Conservation (phyloP, 2,113 vertebrate genomes). For the Tympanuchus pallidicinctus region DNA sequence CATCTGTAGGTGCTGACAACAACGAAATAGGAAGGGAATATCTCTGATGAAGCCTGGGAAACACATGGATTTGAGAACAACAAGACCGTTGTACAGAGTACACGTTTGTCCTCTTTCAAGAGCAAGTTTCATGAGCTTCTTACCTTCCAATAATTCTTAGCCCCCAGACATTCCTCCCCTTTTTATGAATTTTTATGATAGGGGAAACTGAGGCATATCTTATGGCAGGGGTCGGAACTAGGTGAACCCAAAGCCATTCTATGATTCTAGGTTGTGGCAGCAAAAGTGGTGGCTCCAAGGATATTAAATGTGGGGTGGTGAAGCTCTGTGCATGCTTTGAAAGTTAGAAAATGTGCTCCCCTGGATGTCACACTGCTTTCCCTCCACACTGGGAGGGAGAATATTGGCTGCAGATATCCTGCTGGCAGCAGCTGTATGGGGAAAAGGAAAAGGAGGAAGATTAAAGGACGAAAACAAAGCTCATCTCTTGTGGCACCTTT, state of each 20-base stretch:
- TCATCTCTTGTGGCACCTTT: background rate
- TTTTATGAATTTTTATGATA: accelerated
- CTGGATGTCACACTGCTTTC: background rate
- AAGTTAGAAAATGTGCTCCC: accelerated
- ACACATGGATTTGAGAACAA: accelerated
- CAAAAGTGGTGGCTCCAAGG: background rate
- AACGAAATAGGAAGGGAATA: accelerated
- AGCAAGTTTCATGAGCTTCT: accelerated
- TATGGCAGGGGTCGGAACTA: too few relatives aligned
- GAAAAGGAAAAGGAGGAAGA: background rate
- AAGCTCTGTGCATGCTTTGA: background rate
- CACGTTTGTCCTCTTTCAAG: background rate
- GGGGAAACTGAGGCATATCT: background rate
- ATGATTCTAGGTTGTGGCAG: background rate
- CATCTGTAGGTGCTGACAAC: background rate
- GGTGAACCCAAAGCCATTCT: too few relatives aligned
- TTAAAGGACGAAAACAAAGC: background rate
- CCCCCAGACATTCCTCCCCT: background rate
- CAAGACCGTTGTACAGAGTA: accelerated
- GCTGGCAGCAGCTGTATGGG: background rate
- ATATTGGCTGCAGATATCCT: background rate
- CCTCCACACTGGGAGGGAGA: background rate
- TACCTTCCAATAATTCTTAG: background rate
- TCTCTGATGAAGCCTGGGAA: accelerated
- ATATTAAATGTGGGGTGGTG: accelerated